These are phyloP conservation scores for Chrysina gloriosa DNA, from an alignment of 2,888 invertebrate species.

Conservation along the genomic window DNA sequence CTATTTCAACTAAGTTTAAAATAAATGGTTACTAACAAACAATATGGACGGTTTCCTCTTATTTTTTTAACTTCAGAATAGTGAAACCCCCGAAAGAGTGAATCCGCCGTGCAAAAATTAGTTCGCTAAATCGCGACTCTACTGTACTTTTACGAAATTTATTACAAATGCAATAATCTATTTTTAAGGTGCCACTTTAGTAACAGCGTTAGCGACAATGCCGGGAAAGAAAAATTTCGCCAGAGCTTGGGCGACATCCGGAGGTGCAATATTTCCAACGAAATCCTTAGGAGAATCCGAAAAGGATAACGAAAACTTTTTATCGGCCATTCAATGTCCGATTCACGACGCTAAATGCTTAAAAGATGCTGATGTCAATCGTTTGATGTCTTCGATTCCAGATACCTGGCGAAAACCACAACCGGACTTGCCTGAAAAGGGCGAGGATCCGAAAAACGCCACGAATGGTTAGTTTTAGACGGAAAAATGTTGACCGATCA, in stretches of 20 bases:
- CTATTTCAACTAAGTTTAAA: too few relatives aligned
- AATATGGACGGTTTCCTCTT: too few relatives aligned
- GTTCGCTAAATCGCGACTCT: too few relatives aligned
- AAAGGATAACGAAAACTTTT: constrained; percentile 71
- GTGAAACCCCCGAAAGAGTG: too few relatives aligned
- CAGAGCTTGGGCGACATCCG: constrained; percentile 83
- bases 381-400: constrained; percentile 77
- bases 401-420: constrained; percentile 77
- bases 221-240: constrained; percentile 76
- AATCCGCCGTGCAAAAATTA: too few relatives aligned
- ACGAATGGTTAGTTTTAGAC: constrained; percentile 82
- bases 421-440: constrained; percentile 67
- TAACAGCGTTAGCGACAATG: constrained; percentile 77
- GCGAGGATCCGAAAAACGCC: constrained; percentile 71
- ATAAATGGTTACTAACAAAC: too few relatives aligned
- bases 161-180: neutral
- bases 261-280: constrained; percentile 79
- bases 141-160: too few relatives aligned
- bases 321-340: constrained; percentile 62
- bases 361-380: constrained; percentile 66
- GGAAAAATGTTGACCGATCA: constrained; percentile 76
- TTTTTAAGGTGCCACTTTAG: constrained; percentile 76
- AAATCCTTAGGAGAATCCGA: constrained; percentile 72
- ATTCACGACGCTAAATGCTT: constrained; percentile 69
- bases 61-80: too few relatives aligned